Conservation (phyloP, 2,797 vertebrate genomes). For the Pseudochaenichthys georgianus region DNA sequence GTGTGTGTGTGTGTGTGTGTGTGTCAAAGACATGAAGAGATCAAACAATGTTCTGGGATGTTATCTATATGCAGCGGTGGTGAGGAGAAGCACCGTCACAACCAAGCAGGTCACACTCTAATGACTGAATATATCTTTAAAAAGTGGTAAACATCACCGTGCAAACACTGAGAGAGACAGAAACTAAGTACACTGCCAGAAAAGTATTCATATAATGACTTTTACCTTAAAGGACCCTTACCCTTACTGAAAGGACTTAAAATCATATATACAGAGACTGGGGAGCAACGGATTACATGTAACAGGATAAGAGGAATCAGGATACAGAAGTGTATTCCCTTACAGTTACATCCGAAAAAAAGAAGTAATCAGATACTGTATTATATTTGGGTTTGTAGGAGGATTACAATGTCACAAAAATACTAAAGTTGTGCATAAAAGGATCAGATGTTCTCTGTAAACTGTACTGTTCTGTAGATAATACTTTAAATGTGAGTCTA, state of each 20-base stretch:
- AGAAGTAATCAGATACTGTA: no score
- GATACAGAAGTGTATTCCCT: no score
- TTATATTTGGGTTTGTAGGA: no score
- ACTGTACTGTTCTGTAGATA: no score
- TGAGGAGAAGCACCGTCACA: background rate
- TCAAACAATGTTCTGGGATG: constrained; percentile 52
- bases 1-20: constrained; percentile 2
- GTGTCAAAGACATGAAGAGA: constrained; percentile 41
- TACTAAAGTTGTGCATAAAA: no score
- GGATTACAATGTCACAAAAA: no score
- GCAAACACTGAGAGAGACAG: constrained; percentile 25
- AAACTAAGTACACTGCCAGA: constrained; percentile 33
- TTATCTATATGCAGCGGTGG: constrained; percentile 40
- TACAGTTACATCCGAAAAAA: no score
- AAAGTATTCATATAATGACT: constrained; percentile 2
- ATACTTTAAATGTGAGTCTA: no score
- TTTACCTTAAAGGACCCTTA: constrained; percentile 10
- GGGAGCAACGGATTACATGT: no score
- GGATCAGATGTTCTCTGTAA: no score
- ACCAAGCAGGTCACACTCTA: constrained; percentile 18
- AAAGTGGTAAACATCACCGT: background rate
- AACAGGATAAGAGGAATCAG: no score
- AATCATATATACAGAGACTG: background rate
- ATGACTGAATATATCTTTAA: background rate
- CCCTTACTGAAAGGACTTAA: constrained; percentile 11